Conservation (phyloP, 2,797 vertebrate genomes). For the Thunnus albacares region DNA sequence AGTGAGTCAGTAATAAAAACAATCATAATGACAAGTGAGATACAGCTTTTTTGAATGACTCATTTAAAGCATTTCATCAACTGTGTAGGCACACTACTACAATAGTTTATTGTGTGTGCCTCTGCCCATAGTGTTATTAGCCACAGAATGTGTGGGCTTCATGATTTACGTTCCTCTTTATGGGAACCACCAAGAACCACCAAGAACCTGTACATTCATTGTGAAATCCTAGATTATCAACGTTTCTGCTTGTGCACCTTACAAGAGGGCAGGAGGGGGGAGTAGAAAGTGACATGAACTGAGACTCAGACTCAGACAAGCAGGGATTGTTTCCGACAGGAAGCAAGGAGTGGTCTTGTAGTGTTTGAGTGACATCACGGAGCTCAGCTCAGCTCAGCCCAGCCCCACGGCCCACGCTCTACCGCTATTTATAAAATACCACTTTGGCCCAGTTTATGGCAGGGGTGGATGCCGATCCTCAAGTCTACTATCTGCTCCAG, state of each 20-base stretch:
- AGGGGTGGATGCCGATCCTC: slow-evolving; percentile 80
- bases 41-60: slow-evolving; percentile 67
- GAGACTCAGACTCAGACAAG: slow-evolving; percentile 78
- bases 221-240: slow-evolving; percentile 63
- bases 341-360: slow-evolving; percentile 86
- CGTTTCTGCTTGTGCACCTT: slow-evolving; percentile 37
- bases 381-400: slow-evolving; percentile 75
- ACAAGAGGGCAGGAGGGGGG: slow-evolving; percentile 25
- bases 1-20: slow-evolving; percentile 66
- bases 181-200: slow-evolving; percentile 46
- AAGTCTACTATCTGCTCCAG: slow-evolving; percentile 80
- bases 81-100: slow-evolving; percentile 73
- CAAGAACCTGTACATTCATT: slow-evolving; percentile 53
- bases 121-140: slow-evolving; percentile 63
- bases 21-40: slow-evolving; percentile 57
- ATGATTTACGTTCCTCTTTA: slow-evolving; percentile 62
- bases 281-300: slow-evolving; percentile 51
- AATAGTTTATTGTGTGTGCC: slow-evolving; percentile 54
- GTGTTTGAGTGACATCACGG: slow-evolving; percentile 81
- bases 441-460: slow-evolving; percentile 82
- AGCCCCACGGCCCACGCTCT: slow-evolving; percentile 79
- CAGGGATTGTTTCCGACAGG: slow-evolving; percentile 86
- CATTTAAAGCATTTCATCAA: slow-evolving; percentile 74
- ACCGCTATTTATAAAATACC: slow-evolving; percentile 85
- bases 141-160: slow-evolving; percentile 69